phyloP scores from a whole-genome alignment of 1,140 invertebrate genomes.

The Drosophila bipectinata region DNA sequence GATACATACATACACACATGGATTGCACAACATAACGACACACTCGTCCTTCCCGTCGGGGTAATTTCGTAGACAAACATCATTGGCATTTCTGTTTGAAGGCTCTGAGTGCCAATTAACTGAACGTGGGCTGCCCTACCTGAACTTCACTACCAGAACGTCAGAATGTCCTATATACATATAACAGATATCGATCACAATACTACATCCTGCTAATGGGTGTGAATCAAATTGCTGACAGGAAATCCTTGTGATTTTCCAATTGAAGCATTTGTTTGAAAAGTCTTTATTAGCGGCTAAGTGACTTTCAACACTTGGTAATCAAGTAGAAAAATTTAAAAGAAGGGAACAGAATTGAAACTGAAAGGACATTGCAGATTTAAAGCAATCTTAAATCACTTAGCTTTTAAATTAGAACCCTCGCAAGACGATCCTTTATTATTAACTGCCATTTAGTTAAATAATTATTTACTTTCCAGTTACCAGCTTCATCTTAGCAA shows the following conservation, averaged over 20 bases:
- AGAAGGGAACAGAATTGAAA: not conserved
- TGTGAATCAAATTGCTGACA: conserved; percentile 16
- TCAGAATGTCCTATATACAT: not conserved
- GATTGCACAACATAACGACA: conserved; percentile 10
- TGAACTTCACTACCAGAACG: conserved; percentile 5
- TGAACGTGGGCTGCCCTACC: conserved; percentile 38
- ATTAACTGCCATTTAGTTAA: not conserved
- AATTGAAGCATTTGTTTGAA: not conserved
- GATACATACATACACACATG: not conserved
- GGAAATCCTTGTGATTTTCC: not conserved
- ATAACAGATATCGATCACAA: conserved; percentile 23
- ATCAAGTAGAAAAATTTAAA: not conserved
- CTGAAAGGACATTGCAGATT: not conserved
- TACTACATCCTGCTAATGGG: not conserved
- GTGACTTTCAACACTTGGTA: not conserved
- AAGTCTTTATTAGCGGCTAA: not conserved
- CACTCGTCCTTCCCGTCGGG: conserved; percentile 20
- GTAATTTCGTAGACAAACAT: conserved; percentile 49
- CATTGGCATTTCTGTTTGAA: conserved; percentile 59
- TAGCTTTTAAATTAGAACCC: not conserved
- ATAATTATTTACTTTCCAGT: not conserved
- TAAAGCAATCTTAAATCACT: too few species aligned
- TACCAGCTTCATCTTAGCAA: not conserved
- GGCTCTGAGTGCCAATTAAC: conserved; percentile 59
- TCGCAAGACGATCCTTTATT: not conserved